Percentiles rank a stretch among this genome's conserved stretches.
These are phyloP conservation scores for Globicephala melas DNA, from an alignment of 2,113 vertebrate genomes.

Conservation along the genomic window DNA sequence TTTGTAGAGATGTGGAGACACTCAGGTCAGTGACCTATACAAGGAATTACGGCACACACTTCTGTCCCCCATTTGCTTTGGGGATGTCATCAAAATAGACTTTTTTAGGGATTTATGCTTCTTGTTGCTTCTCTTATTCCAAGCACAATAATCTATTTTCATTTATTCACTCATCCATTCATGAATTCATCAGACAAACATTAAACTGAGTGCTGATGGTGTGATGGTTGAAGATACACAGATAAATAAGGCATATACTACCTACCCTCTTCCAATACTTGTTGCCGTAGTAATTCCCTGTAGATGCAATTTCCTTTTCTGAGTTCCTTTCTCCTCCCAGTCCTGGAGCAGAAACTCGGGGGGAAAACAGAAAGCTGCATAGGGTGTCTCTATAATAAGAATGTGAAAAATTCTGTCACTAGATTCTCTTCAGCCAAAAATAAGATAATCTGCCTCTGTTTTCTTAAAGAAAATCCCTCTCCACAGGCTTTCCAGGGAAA, in stretches of 20 bases:
- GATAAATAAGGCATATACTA: neutral
- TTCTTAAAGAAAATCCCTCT: slow-evolving; percentile 8
- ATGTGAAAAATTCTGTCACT: neutral
- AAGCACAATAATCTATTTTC: neutral
- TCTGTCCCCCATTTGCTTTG: neutral
- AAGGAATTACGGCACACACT: neutral
- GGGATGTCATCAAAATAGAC: neutral
- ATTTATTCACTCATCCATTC: neutral
- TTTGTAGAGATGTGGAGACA: neutral
- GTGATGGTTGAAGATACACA: neutral
- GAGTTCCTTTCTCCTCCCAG: neutral
- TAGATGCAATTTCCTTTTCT: neutral
- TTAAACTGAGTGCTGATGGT: neutral
- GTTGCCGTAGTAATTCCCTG: neutral
- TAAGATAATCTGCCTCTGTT: neutral
- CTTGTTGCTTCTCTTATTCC: neutral
- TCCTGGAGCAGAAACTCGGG: neutral
- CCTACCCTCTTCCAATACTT: neutral
- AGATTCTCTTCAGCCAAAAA: neutral
- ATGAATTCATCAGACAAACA: neutral
- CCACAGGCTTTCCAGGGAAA: neutral
- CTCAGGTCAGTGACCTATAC: neutral
- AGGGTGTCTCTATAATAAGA: neutral
- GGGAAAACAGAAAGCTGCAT: neutral
- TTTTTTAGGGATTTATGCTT: neutral